Conservation (phyloP, 2,888 invertebrate species). For the Tanypteryx hageni region DNA sequence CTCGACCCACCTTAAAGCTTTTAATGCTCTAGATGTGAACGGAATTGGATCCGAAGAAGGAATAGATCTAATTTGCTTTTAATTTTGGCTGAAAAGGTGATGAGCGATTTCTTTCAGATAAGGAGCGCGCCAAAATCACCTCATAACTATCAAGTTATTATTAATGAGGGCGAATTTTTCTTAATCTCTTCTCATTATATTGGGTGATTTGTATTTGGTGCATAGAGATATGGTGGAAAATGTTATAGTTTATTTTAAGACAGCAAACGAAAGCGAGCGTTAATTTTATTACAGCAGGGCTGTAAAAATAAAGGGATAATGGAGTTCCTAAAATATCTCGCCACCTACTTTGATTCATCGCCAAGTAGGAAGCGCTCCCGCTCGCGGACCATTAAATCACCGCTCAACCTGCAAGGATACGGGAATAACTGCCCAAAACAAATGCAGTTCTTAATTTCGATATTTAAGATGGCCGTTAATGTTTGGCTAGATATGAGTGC, state of each 20-base stretch:
- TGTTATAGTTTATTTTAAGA: not conserved
- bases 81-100: no score
- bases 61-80: no score
- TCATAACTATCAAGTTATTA: not conserved
- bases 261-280: not conserved
- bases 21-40: no score
- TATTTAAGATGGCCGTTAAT: not conserved
- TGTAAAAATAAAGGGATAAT: slow-evolving; percentile 32
- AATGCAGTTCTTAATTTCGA: slow-evolving; percentile 1
- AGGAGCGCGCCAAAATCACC: not conserved
- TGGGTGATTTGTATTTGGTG: not conserved
- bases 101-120: not conserved
- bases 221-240: not conserved
- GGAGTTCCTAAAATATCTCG: not conserved
- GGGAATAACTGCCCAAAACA: not conserved
- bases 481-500: no score
- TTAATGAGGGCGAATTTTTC: not conserved
- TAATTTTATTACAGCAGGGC: slow-evolving; percentile 6
- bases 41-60: no score
- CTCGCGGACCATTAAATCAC: not conserved
- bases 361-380: slow-evolving; percentile 18
- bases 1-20: no score
- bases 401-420: not conserved
- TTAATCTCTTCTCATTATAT: not conserved
- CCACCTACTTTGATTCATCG: slow-evolving; percentile 29